Conservation (phyloP, 2,888 invertebrate species). For the Drosophila hawaiiensis region DNA sequence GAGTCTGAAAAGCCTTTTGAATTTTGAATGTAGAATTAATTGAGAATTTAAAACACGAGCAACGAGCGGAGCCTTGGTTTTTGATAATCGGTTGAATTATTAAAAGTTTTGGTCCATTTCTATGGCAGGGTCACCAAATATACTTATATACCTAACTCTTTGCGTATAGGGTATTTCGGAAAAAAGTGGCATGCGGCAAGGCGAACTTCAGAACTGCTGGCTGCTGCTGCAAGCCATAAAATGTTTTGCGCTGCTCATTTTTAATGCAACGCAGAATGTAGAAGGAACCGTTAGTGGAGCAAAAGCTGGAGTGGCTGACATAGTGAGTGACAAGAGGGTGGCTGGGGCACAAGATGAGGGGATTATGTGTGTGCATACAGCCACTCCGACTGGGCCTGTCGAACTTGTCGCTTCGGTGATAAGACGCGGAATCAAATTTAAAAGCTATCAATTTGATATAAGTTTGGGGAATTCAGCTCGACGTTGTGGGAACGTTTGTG, state of each 20-base stretch:
- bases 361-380: slow-evolving; percentile 26
- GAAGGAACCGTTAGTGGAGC: slow-evolving; percentile 5
- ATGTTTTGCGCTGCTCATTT: slow-evolving; percentile 71
- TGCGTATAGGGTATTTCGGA: slow-evolving; percentile 30
- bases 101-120: neutral
- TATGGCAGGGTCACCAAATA: neutral
- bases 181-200: slow-evolving; percentile 51
- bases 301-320: neutral
- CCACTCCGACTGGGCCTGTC: slow-evolving; percentile 61
- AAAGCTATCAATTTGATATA: slow-evolving; percentile 83
- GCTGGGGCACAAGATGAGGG: neutral
- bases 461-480: slow-evolving; percentile 62
- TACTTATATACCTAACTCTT: neutral
- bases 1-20: no score
- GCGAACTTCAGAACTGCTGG: slow-evolving; percentile 36
- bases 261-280: slow-evolving; percentile 68
- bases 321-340: neutral
- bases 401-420: slow-evolving; percentile 68
- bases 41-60: no score
- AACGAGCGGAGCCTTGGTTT: no score
- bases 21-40: no score
- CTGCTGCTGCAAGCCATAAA: slow-evolving; percentile 60
- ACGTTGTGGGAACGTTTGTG: slow-evolving; percentile 47
- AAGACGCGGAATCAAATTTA: slow-evolving; percentile 83
- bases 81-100: neutral